Base-by-base conservation (phyloP, 1,140 invertebrate species). In the Chelonus insularis region DNA sequence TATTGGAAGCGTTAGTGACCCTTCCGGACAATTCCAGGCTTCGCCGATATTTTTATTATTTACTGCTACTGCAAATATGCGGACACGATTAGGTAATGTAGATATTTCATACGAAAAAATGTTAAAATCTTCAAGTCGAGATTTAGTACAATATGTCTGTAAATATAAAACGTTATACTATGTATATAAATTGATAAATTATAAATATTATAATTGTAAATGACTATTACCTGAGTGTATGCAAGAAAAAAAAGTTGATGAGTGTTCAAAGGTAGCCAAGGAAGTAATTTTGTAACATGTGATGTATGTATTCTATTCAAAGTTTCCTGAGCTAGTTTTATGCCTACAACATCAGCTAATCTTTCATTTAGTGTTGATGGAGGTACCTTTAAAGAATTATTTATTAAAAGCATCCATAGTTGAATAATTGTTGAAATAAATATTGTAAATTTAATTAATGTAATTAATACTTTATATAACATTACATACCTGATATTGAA, bases 81-180 rank as follows among this genome's bases (percentile, higher is more conserved):
- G 65, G 36, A 74, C 57, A 2, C 68, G 68, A 43, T 61, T 70
- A 0, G 72, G 72, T 36, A 75, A 45, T 0, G 67, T 20, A 16
- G 62, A 63, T 36, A 63, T 61, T 32, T 74, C 71, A 9, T 73
- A 57, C 4, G 74, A n/a, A 1, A 65, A 66, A 51, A 69, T 21
- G 39, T 67, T 69, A 8, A 68, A 72, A 6, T 67, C 62, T 16
- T 65, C 62, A 18, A 74, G 65, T 55, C 70, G 51, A 37, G 52
- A 48, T 51, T 73, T 75, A 48, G 72, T 72, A 58, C 73, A 75
- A 57, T 71, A 57, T 62, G 62, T 69, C 72, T 75, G 61, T 50
- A 68, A 72, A 60, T 29, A 34, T 41, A 23, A 50, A 59, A 52
- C 12, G 16, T 9, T 20, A 59, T 63, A 60, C 12, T 6, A 50